Base-by-base conservation (phyloP, 2,113 vertebrate genomes). In the Oreochromis aureus region DNA sequence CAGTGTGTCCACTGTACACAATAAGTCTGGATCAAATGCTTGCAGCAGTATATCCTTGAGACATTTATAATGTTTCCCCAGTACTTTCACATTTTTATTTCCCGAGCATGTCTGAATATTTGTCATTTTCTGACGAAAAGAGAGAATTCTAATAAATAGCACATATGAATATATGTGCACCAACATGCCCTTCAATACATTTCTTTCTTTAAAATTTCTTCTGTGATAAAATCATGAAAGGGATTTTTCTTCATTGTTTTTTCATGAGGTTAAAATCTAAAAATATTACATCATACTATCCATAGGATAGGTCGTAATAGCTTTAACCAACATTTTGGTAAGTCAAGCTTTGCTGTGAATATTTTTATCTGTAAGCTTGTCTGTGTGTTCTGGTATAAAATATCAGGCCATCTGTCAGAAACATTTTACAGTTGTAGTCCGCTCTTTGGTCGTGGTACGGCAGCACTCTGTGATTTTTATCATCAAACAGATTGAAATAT, bases 11-110 rank as follows among this genome's bases (percentile, higher is more conserved):
- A 30, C 84, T 71, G 82, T 79, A 91, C 87, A 93, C 87, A 91
- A 89, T 69, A 81, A 32, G 71, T 81, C 78, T 63, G 36, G 80
- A 87, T 93, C 80, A 82, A 93, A 87, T 83, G 53, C 91, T 89
- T 91, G 69, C 39, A 69, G 41, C 53, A 48, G 79, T 90, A 55
- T 81, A 81, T 90, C 46, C 76, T 5, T 6, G 10, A 34, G n/a
- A 24, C n/a, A 71, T 90, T 58, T 81, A 30, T 89, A 80, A 83
- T n/a, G 39, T 81, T 85, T 83, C 39, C 81, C 61, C 58, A 83
- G 16, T 15, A 39, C 34, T 81, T 81, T 61, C 16, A 48, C 18
- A 13, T 12, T 54, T 18, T 1, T 6, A 44, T 84, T 82, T 51
- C 7, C 24, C 39, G 0, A 19, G 19, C 41, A 24, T 15, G 19